Evolutionary conservation across 1,140 invertebrate genomes (phyloP).

Genomic region (Samia ricini): DNA sequence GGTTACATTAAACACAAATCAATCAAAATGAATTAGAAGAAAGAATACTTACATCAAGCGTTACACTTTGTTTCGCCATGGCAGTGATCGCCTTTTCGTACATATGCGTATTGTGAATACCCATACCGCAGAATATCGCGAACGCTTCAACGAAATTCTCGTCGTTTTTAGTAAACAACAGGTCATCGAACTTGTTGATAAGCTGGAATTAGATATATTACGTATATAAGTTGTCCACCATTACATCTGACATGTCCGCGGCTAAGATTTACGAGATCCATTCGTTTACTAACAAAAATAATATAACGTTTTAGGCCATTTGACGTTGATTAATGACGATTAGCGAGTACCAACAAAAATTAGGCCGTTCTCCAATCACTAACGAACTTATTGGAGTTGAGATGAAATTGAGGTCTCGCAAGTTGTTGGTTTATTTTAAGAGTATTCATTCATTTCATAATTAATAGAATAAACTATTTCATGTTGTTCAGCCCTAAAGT

Average conservation of each 20-base stretch:
- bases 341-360: background rate
- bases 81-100: slow-evolving; percentile 95
- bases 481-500: too few relatives aligned
- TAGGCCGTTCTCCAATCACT: background rate
- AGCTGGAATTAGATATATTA: slow-evolving; percentile 77
- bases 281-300: background rate
- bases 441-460: background rate
- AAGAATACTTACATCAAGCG: slow-evolving; percentile 83
- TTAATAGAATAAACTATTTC: background rate
- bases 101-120: slow-evolving; percentile 98
- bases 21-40: too few relatives aligned
- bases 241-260: background rate
- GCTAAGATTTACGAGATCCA: background rate
- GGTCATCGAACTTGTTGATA: slow-evolving; percentile 94
- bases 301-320: background rate
- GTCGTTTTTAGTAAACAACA: slow-evolving; percentile 93
- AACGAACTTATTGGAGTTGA: background rate
- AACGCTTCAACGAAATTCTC: slow-evolving; percentile 97
- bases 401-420: background rate
- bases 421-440: background rate
- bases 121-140: slow-evolving; percentile 98
- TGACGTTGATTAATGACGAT: slow-evolving; percentile 8
- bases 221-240: background rate
- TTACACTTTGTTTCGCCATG: slow-evolving; percentile 97
- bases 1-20: too few relatives aligned